Base-by-base conservation (phyloP, 2,797 vertebrate genomes). In the Kryptolebias ocellatus region DNA sequence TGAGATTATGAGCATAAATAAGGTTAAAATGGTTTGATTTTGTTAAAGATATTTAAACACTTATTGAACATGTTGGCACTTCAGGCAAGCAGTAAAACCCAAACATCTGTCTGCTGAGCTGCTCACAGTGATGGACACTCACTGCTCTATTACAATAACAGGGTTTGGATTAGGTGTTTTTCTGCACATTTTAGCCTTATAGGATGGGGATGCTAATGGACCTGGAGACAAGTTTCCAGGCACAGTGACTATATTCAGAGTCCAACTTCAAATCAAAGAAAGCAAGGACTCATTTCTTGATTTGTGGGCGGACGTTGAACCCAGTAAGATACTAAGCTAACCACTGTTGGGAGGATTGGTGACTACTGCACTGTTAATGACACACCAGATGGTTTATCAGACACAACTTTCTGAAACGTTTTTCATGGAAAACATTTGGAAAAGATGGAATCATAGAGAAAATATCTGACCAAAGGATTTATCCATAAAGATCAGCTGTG, bases 71-170 rank as follows among this genome's bases (percentile, higher is more conserved):
- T 4, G 27, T 79, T 64, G 58, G 74, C 76, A 71, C 64, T 55
- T 72, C 64, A 80, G 82, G 66, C 75, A 74, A 78, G 80, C 80
- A 80, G 76, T 52, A 78, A 46, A 1, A 68, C 64, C 42, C 52
- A 45, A 34, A 46, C 9, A 16, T 8, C 8, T 34, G 24, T 14
- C 14, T 0, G 31, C 42, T n/a, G 27, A 67, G n/a, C 31, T 27
- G 14, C 28, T 42, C 31, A 10, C 16, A 7, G n/a, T 17, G 20
- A 28, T 9, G 4, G n/a, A 46, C 20, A 28, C 39, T 53, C 11
- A 29, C 49, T 52, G 20, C 0, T 17, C 28, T 6, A 12, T 24
- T 2, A 20, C 18, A 24, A 39, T 42, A 12, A 42, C 5, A 42
- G 56, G 27, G 18, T 58, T 58, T 42, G 20, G 34, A 51, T 51